phyloP scores from a whole-genome alignment of 1,140 invertebrate species.

The Argopecten irradians region DNA sequence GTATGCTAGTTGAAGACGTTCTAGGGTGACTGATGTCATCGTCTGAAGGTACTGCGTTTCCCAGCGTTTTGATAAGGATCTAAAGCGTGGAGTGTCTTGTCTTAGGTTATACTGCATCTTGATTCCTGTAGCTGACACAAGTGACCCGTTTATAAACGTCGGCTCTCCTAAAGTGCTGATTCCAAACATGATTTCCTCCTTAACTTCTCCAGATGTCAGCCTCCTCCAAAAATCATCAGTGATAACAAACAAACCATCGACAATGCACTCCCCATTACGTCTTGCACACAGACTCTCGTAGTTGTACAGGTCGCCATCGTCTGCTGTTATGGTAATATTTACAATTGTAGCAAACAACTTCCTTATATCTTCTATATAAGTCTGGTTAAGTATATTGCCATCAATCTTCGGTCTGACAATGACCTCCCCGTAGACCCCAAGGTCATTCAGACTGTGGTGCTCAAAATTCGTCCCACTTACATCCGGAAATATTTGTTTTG shows the following conservation, averaged over 20 bases:
- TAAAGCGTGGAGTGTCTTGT: neutral
- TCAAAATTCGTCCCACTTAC: slow-evolving; percentile 38
- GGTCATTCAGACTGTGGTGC: slow-evolving; percentile 14
- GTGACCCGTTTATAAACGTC: neutral
- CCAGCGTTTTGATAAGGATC: slow-evolving; percentile 10
- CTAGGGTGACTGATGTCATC: neutral
- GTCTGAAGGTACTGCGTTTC: slow-evolving; percentile 24
- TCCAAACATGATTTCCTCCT: neutral
- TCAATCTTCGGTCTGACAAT: slow-evolving; percentile 27
- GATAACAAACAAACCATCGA: slow-evolving; percentile 29
- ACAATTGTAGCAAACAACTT: neutral
- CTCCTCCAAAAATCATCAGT: neutral
- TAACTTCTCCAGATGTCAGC: neutral
- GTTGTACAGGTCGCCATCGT: neutral
- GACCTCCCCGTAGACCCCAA: neutral
- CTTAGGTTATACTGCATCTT: slow-evolving; percentile 29
- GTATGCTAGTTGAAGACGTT: slow-evolving; percentile 27
- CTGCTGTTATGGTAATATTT: neutral
- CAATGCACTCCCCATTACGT: neutral
- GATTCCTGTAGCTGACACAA: slow-evolving; percentile 23
- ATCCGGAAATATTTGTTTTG: slow-evolving; percentile 5
- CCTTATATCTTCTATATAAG: slow-evolving; percentile 33
- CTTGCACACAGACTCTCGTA: slow-evolving; percentile 37
- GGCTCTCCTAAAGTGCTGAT: slow-evolving; percentile 24
- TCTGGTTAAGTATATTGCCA: slow-evolving; percentile 21